Base-by-base conservation (phyloP, 2,888 invertebrate genomes). In the Punctoribates punctum region DNA sequence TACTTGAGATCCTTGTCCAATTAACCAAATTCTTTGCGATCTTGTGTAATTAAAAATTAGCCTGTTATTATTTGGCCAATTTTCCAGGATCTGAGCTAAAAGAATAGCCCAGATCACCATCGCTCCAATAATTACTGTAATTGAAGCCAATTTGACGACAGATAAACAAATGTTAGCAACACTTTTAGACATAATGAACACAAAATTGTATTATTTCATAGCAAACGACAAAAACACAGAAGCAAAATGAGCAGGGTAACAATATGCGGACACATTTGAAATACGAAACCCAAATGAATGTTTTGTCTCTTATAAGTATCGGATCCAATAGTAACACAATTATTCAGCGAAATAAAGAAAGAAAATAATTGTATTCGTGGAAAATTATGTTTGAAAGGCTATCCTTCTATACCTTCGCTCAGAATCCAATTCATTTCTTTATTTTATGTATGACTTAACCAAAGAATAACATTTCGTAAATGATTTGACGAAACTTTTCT, bases 91-190 rank as follows among this genome's bases (percentile, higher is more conserved):
- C 6, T 72, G 25, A 1, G 48, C 48, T 23, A 72, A 72, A 23
- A 48, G 25, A 25, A 72, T 72, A 38, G 72, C 72, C 72, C 72
- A 72, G 15, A 72, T 48, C 0, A 48, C 25, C 25, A 72, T 72
- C 15, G 48, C 17, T 11, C 46, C 72, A 11, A 48, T 23, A 4
- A 72, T 72, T 38, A 27, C 15, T 9, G n/a, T 13, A 11, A 72
- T 25, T 25, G 48, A 8, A 42, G 11, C 25, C 1, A 48, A 15
- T 48, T 72, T 72, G 15, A 48, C 25, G 3, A 46, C 5, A 62
- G 15, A 6, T 17, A 62, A 27, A 27, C 62, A 62, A 9, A 29
- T 2, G 15, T 62, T 27, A 29, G 15, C 62, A 5, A 62, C 15
- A 27, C 9, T 15, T 62, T n/a, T 9, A 54, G 17, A 54, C 9